phyloP scores from a whole-genome alignment of 2,113 vertebrate species.

The Okapia johnstoni region DNA sequence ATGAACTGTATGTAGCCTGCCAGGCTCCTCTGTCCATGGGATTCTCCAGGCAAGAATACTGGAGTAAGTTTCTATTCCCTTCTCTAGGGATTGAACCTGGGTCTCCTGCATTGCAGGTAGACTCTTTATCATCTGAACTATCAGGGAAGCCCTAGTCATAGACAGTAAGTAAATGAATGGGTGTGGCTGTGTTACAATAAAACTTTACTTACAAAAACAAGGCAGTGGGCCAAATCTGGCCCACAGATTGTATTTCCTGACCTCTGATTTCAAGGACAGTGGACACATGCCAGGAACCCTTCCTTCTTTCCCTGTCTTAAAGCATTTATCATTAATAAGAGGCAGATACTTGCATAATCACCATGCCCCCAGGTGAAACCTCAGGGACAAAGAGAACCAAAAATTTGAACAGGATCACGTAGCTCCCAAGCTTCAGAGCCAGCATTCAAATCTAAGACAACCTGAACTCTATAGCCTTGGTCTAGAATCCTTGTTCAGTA shows the following conservation, averaged over 20 bases:
- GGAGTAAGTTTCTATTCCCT: not conserved
- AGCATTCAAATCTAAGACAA: not conserved
- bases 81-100: not conserved
- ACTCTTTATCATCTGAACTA: not conserved
- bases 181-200: not conserved
- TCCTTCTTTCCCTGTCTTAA: not conserved
- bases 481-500: not conserved
- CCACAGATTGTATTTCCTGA: not conserved
- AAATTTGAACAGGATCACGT: not conserved
- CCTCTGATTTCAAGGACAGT: not conserved
- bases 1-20: not conserved
- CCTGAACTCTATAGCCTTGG: not conserved
- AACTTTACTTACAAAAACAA: constrained; percentile 25
- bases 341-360: not conserved
- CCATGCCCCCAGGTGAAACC: not conserved
- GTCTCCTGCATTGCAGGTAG: not conserved
- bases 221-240: not conserved
- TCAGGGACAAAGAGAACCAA: not conserved
- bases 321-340: fast-evolving
- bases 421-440: not conserved
- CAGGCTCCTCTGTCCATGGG: not conserved
- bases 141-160: not conserved
- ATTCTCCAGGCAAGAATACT: not conserved
- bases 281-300: not conserved
- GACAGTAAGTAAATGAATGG: not conserved